Conservation (phyloP, 2,797 vertebrate genomes). For the Cottoperca gobio region DNA sequence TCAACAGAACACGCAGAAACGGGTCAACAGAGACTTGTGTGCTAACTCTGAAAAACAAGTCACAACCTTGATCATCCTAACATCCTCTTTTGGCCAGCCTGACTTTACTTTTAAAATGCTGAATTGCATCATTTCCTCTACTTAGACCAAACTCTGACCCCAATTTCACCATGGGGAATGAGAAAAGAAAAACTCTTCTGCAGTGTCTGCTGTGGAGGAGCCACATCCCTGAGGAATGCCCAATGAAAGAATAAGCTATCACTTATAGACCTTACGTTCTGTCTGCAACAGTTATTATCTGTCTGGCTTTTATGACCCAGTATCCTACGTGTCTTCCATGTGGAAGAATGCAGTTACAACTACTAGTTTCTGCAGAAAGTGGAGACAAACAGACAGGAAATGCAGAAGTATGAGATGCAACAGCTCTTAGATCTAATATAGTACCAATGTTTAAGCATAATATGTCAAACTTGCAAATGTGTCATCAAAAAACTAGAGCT, state of each 20-base stretch:
- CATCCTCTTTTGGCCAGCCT: not conserved
- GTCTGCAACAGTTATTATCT: constrained; percentile 11
- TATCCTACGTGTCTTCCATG: not conserved
- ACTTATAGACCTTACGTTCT: not conserved
- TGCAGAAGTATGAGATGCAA: not conserved
- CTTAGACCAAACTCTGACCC: constrained; percentile 24
- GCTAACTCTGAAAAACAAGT: constrained; percentile 3
- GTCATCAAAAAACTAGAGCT: too few species aligned
- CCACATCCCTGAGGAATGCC: not conserved
- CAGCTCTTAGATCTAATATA: not conserved
- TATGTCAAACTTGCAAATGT: too few species aligned
- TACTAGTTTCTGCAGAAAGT: not conserved
- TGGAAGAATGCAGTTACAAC: not conserved
- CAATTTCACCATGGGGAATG: constrained; percentile 12
- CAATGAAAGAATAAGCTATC: not conserved
- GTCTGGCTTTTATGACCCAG: constrained; percentile 10
- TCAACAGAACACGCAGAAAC: not conserved
- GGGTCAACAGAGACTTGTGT: constrained; percentile 9
- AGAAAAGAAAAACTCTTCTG: not conserved
- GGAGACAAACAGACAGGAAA: not conserved
- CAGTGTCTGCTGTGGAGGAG: not conserved
- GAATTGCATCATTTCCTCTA: constrained; percentile 14
- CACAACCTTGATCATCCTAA: constrained; percentile 1
- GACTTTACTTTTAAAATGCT: not conserved
- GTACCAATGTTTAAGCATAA: not conserved